Conservation (phyloP, 2,113 vertebrate species). For the Erythrolamprus reginae region DNA sequence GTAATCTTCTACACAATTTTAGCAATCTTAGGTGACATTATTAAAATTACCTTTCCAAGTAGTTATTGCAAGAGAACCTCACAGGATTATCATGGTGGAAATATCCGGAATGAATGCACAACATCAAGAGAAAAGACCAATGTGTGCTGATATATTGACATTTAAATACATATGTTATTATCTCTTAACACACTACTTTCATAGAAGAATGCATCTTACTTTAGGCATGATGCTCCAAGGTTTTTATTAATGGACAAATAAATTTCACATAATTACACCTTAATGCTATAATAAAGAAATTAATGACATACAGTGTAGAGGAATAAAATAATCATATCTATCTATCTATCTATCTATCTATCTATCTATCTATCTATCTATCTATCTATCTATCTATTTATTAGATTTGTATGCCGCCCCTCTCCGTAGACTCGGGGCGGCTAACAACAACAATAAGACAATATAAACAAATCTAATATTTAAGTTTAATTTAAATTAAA, state of each 20-base stretch:
- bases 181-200: slow-evolving; percentile 35
- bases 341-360: too few species aligned
- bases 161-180: slow-evolving; percentile 9
- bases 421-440: too few species aligned
- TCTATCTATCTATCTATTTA: too few species aligned
- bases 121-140: neutral
- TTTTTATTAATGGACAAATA: slow-evolving; percentile 41
- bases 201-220: slow-evolving; percentile 26
- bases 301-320: fast-evolving
- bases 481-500: too few species aligned
- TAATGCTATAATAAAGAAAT: neutral
- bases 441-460: too few species aligned
- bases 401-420: too few species aligned
- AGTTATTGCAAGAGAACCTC: fast-evolving
- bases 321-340: neutral
- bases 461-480: too few species aligned
- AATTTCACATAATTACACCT: slow-evolving; percentile 26
- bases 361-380: too few species aligned
- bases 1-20: neutral
- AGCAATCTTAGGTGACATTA: neutral
- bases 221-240: slow-evolving; percentile 34
- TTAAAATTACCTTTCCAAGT: neutral
- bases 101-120: neutral
- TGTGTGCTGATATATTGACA: slow-evolving; percentile 15
- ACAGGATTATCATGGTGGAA: neutral